These are phyloP conservation scores for Thalassoma bifasciatum DNA, from an alignment of 2,113 vertebrate species.

Conservation along the genomic window DNA sequence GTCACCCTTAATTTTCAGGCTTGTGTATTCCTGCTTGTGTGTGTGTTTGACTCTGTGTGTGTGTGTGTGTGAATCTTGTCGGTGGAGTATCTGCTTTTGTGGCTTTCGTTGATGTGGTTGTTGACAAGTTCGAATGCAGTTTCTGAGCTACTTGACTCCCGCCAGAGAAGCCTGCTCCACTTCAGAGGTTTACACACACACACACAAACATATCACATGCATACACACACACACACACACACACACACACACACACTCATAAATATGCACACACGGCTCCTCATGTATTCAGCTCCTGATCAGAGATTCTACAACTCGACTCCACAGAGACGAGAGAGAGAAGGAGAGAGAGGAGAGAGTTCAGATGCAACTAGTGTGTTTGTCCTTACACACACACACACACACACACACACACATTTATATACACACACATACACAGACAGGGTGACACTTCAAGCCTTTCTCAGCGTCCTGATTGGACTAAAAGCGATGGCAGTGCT, in stretches of 20 bases:
- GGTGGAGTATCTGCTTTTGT: constrained; percentile 3
- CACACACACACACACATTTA: too few species aligned
- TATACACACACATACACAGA: not conserved
- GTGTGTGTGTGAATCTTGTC: not conserved
- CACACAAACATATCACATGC: not conserved
- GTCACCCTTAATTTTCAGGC: constrained; percentile 6
- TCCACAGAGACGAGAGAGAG: not conserved
- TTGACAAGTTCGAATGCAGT: constrained; percentile 13
- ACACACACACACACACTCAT: not conserved
- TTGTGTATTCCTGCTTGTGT: constrained; percentile 14
- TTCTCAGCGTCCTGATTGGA: constrained; percentile 21
- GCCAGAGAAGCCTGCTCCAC: not conserved
- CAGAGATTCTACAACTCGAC: constrained; percentile 6
- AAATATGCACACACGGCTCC: not conserved
- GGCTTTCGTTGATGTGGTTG: constrained; percentile 12
- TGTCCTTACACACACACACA: too few species aligned
- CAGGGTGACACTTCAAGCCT: constrained; percentile 6
- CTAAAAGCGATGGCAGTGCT: constrained; percentile 43
- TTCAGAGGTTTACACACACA: constrained; percentile 5
- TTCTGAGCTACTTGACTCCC: constrained; percentile 9
- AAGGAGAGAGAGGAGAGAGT: not conserved
- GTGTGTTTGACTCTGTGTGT: not conserved
- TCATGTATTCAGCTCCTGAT: not conserved
- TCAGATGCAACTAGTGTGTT: constrained; percentile 14
- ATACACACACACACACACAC: not conserved